Evolutionary conservation across 2,797 vertebrate species (phyloP).

Genomic region (Galago senegalensis): DNA sequence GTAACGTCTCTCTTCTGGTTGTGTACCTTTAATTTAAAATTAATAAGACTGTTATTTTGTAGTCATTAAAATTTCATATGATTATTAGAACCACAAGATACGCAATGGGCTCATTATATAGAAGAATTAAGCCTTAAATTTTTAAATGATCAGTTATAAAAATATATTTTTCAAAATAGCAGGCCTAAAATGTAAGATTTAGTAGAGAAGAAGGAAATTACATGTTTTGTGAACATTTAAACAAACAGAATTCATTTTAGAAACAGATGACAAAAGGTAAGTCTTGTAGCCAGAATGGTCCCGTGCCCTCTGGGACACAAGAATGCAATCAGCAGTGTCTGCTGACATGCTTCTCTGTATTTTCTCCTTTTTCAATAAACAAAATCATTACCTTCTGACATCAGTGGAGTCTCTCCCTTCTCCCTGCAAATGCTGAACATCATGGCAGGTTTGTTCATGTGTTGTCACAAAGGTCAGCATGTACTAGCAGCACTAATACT

Average conservation of each 20-base stretch:
- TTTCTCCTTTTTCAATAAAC: constrained; percentile 54
- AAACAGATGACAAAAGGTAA: constrained; percentile 25
- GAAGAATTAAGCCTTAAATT: constrained; percentile 73
- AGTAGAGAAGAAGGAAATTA: constrained; percentile 32
- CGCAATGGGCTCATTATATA: constrained; percentile 46
- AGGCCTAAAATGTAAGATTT: not conserved
- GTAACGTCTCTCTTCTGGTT: no score
- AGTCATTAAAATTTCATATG: constrained; percentile 75
- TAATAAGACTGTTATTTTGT: constrained; percentile 73
- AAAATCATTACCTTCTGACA: constrained; percentile 57
- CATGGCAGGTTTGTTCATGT: constrained; percentile 60
- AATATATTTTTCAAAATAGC: constrained; percentile 71
- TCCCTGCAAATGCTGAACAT: constrained; percentile 53
- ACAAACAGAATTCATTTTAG: constrained; percentile 61
- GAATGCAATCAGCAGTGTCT: constrained; percentile 57
- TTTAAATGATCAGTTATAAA: constrained; percentile 74
- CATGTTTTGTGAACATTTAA: constrained; percentile 60
- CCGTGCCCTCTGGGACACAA: constrained; percentile 12
- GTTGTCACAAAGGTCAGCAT: constrained; percentile 32
- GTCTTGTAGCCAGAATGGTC: constrained; percentile 32
- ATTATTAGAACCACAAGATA: constrained; percentile 72
- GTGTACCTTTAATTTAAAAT: constrained; percentile 79
- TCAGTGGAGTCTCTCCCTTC: constrained; percentile 10
- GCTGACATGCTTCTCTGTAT: not conserved
- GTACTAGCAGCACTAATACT: constrained; percentile 51